Base-by-base conservation (phyloP, 1,140 invertebrate species). In the Helicoverpa zea region DNA sequence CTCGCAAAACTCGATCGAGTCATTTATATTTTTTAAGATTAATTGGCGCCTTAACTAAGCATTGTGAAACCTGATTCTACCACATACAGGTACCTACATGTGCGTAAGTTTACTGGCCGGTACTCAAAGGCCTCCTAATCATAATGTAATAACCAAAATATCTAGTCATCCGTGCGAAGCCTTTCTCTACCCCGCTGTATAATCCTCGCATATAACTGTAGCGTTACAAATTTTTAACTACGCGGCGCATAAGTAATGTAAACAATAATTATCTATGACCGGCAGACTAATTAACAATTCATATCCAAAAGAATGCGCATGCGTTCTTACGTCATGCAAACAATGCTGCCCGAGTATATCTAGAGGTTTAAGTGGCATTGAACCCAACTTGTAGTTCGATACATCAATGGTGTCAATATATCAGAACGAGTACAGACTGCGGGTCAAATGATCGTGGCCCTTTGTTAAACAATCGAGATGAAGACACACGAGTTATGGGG, bases 251-350 rank as follows among this genome's bases (percentile, higher is more conserved):
- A 56, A 58, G 68, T 74, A 64, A 77, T 70, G 78, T 83, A 83
- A 83, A 83, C 78, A 76, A 72, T 58, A 58, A 73, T 80, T 83
- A 83, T 81, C 79, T 79, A 51, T 74, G 68, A 76, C 61, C 56
- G 61, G 78, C 52, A 61, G 58, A 74, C 76, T 81, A 83, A 85
- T 85, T 85, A 85, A 83, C 81, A 75, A 82, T 79, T 84, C 76
- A 77, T 79, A 79, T 80, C 68, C 64, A 68, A 78, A 84, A 82
- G 83, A 82, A 84, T 78, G 81, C 75, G 80, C 77, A 29, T 35
- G 47, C 43, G 72, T 47, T 61, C 58, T 84, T 83, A 84, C 68
- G 66, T 83, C 82, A 80, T 54, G 51, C 70, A 75, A 70, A 83
- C 80, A 82, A 83, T 81, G 78, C 51, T 58, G 51, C 64, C 49